These are phyloP conservation scores for Natrix natrix DNA, from an alignment of 2,797 vertebrate species.

Conservation along the genomic window DNA sequence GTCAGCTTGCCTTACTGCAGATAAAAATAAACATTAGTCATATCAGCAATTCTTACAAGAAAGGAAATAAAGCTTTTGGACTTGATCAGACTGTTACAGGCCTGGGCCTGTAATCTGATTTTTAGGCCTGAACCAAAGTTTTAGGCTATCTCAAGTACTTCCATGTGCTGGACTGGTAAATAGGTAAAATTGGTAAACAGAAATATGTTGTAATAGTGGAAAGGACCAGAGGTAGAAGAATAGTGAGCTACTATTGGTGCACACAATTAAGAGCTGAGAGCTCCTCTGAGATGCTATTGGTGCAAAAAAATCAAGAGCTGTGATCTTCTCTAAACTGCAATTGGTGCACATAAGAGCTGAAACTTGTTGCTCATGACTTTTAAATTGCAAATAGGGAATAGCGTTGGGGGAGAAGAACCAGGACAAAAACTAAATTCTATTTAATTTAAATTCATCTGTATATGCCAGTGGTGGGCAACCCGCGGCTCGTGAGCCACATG, in stretches of 20 bases:
- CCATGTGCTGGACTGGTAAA: background rate
- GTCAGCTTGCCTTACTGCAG: no score
- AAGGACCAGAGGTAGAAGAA: background rate
- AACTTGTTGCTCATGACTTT: background rate
- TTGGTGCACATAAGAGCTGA: background rate
- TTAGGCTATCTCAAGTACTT: background rate
- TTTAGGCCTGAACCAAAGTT: no score
- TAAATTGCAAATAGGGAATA: background rate
- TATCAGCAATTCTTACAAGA: no score
- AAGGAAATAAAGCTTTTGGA: no score
- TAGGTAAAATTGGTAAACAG: background rate
- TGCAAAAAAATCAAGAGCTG: background rate
- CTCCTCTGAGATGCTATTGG: background rate
- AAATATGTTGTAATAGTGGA: background rate
- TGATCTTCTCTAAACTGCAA: background rate
- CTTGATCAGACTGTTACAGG: no score
- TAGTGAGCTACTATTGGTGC: background rate
- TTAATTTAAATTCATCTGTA: background rate
- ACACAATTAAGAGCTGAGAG: background rate
- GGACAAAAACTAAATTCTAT: background rate
- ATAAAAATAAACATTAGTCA: no score
- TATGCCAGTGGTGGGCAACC: background rate
- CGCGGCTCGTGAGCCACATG: no score
- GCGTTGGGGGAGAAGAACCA: background rate
- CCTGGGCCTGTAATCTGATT: no score